A percentile compares a stretch with the other conserved stretches of the same genome.
phyloP scores from a whole-genome alignment of 2,797 vertebrate genomes.

The Serranus cabrilla region DNA sequence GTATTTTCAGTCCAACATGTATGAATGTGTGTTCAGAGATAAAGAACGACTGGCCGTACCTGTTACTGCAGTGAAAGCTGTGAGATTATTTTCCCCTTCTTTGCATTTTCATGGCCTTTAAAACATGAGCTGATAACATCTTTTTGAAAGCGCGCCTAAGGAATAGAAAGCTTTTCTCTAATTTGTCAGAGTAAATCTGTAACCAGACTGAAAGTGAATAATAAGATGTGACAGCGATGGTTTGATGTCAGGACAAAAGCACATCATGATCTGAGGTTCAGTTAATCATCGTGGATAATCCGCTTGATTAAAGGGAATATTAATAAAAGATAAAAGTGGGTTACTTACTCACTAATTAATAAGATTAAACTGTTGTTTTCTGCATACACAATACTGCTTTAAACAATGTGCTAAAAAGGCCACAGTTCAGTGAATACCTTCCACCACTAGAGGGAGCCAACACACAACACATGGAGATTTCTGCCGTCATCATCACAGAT shows the following conservation, averaged over 20 bases:
- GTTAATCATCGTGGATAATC: neutral
- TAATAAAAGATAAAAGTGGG: neutral
- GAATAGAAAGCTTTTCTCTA: neutral
- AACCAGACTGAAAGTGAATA: neutral
- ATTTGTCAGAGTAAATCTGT: slow-evolving; percentile 8
- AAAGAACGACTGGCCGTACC: slow-evolving; percentile 5
- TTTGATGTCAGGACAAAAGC: slow-evolving; percentile 8
- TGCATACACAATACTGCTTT: neutral
- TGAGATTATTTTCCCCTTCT: slow-evolving; percentile 17
- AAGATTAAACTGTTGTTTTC: neutral
- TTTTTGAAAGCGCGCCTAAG: neutral
- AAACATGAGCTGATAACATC: slow-evolving; percentile 29
- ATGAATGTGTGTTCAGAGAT: slow-evolving; percentile 1
- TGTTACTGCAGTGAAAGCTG: slow-evolving; percentile 17
- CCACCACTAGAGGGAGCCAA: slow-evolving; percentile 55
- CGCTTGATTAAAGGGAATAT: neutral
- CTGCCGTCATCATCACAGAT: neutral
- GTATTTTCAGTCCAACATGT: too few species aligned
- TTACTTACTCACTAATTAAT: neutral
- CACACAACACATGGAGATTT: neutral
- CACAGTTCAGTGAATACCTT: accelerated
- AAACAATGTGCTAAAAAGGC: neutral
- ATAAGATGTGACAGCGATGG: neutral
- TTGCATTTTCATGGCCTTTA: slow-evolving; percentile 5
- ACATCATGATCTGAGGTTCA: neutral